These are phyloP conservation scores for Pristionchus fissidentatus DNA, from an alignment of 2,888 invertebrate species.

Conservation along the genomic window DNA sequence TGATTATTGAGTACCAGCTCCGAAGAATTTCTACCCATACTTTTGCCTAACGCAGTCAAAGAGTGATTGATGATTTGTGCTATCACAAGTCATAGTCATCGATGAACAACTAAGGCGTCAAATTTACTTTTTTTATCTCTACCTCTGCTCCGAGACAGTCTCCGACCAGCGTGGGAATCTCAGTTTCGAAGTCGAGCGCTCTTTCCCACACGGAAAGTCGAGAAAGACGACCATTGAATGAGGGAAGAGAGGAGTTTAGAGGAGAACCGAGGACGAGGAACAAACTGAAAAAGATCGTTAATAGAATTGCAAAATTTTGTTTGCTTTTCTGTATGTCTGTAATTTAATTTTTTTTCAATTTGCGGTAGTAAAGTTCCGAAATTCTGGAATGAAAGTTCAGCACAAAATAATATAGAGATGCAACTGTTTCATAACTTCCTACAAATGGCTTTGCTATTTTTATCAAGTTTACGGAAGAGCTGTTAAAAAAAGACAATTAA, in stretches of 20 bases:
- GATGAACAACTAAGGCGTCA: too few species aligned
- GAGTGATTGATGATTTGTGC: background rate
- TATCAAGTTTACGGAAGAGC: too few species aligned
- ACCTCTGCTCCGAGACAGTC: conserved; percentile 69
- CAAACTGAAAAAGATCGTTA: conserved; percentile 44
- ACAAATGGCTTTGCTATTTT: too few species aligned
- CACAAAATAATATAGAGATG: too few species aligned
- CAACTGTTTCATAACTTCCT: too few species aligned
- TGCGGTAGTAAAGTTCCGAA: too few species aligned
- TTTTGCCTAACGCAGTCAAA: background rate
- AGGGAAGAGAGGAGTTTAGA: background rate
- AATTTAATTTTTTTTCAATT: too few species aligned
- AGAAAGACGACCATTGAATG: conserved; percentile 85
- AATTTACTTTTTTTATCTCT: too few species aligned
- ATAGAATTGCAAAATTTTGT: too few species aligned
- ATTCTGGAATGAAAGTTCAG: too few species aligned
- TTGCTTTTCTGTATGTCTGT: too few species aligned
- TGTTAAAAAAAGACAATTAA: too few species aligned
- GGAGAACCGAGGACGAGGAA: conserved; percentile 72
- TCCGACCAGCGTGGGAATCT: conserved; percentile 71
- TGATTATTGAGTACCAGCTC: background rate
- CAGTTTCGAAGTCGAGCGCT: conserved; percentile 86
- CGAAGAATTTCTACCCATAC: background rate
- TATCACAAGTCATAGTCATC: background rate
- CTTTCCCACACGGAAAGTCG: conserved; percentile 95